Conservation (phyloP, 2,113 vertebrate genomes). For the Cranoglanis bouderius region DNA sequence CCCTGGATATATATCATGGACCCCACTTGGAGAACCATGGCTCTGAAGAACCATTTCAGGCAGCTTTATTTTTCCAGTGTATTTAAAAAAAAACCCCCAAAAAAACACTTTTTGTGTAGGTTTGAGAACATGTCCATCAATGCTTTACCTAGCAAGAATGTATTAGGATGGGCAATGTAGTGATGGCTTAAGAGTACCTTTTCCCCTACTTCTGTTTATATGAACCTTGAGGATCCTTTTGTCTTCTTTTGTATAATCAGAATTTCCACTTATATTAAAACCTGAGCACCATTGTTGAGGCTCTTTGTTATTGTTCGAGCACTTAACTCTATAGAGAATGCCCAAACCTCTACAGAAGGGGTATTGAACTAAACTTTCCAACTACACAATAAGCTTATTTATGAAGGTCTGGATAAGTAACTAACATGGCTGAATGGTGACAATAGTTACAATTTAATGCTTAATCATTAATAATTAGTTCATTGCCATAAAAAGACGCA, state of each 20-base stretch:
- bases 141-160: background rate
- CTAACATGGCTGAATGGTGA: background rate
- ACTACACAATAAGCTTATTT: background rate
- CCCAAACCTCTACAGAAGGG: background rate
- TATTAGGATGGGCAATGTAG: background rate
- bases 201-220: background rate
- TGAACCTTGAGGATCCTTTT: background rate
- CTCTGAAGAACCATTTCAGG: background rate
- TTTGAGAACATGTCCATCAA: background rate
- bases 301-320: background rate
- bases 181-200: background rate
- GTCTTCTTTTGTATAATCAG: background rate
- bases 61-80: background rate
- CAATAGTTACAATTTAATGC: background rate
- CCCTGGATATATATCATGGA: no score
- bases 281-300: background rate
- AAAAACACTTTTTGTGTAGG: background rate
- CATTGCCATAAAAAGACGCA: background rate
- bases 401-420: background rate
- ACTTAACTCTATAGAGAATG: background rate
- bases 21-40: background rate
- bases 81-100: background rate
- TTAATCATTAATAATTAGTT: background rate
- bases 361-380: background rate
- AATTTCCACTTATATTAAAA: background rate